Conservation (phyloP, 2,797 vertebrate species). For the Clarias laeviceps region DNA sequence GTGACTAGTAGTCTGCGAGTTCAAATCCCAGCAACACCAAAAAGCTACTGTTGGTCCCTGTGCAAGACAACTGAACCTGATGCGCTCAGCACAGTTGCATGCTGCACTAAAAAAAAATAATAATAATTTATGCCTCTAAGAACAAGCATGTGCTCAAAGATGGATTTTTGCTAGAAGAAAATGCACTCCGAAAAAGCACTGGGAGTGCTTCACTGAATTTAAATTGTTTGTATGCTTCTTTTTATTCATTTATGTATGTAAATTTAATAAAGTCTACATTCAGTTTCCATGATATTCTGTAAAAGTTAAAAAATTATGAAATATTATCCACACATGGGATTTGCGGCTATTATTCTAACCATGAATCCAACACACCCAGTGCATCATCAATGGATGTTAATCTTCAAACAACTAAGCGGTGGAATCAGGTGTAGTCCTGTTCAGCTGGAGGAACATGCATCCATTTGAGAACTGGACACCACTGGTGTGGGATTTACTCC, state of each 20-base stretch:
- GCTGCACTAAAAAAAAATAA: background rate
- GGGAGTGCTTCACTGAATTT: too few species aligned
- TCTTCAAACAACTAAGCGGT: background rate
- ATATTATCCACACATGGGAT: too few species aligned
- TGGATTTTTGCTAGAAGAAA: too few species aligned
- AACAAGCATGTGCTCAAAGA: background rate
- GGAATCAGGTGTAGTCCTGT: background rate
- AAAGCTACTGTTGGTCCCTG: background rate
- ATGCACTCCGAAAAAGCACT: too few species aligned
- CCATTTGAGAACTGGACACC: background rate
- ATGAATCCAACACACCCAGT: background rate
- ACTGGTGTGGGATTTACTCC: background rate
- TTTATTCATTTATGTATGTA: too few species aligned
- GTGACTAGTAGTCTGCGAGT: background rate
- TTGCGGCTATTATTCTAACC: background rate
- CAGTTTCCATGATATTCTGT: background rate
- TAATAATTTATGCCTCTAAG: background rate
- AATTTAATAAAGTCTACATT: background rate
- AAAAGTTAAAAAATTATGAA: background rate
- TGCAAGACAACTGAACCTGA: background rate
- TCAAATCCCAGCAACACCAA: background rate
- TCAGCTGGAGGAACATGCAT: background rate
- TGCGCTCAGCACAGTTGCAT: background rate
- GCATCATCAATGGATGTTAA: too few species aligned
- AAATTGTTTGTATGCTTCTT: too few species aligned